These are phyloP conservation scores for Alosa alosa DNA, from an alignment of 2,113 vertebrate species.

Conservation along the genomic window DNA sequence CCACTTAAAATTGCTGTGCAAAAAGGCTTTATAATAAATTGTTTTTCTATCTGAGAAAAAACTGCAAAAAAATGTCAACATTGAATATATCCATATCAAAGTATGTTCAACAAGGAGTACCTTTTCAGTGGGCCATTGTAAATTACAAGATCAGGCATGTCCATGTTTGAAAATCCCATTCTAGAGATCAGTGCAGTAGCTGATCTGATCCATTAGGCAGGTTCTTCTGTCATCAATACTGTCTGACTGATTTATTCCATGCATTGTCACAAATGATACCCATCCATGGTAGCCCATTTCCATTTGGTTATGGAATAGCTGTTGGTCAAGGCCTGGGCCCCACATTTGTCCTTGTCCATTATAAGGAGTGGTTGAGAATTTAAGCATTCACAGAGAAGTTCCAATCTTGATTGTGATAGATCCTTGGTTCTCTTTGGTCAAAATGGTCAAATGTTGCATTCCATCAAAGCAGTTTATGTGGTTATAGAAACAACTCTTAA, in stretches of 20 bases:
- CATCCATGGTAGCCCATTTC: not conserved
- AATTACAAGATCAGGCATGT: conserved; percentile 49
- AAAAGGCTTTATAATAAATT: conserved; percentile 29
- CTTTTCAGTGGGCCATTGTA: conserved; percentile 34
- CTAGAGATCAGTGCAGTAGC: conserved; percentile 26
- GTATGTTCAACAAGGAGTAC: conserved; percentile 47
- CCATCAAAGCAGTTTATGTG: not conserved
- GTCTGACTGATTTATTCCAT: not conserved
- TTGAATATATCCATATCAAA: not conserved
- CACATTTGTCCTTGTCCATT: not conserved
- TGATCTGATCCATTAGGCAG: conserved; percentile 21
- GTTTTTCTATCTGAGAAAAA: conserved; percentile 24
- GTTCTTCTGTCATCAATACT: not conserved
- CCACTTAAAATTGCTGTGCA: not conserved
- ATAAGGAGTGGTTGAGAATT: not conserved
- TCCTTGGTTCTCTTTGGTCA: conserved; percentile 41
- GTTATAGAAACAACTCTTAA: conserved; percentile 45
- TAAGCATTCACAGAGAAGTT: conserved; percentile 51
- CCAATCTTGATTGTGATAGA: conserved; percentile 42
- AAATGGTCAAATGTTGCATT: not conserved
- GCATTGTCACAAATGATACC: not conserved
- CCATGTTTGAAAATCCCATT: not conserved
- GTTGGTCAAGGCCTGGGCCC: not conserved
- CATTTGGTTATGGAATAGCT: not conserved
- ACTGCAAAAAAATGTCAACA: not conserved